phyloP scores from a whole-genome alignment of 1,140 invertebrate species.

The Gyrodactylus salaris region DNA sequence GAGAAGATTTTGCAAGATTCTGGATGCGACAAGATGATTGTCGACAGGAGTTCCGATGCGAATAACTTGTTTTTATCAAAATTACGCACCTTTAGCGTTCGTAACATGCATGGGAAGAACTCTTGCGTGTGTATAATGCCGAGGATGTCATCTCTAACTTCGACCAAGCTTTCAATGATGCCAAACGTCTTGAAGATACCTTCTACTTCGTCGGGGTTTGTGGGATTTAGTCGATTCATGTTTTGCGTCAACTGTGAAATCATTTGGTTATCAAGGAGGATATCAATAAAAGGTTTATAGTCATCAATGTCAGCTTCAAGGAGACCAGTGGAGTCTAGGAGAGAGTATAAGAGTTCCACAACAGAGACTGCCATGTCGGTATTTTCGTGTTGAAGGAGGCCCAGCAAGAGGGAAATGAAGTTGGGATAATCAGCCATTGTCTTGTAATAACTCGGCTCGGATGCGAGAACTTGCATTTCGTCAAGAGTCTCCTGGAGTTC shows the following conservation, averaged over 20 bases:
- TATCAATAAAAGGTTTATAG: constrained; percentile 26
- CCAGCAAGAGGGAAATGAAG: constrained; percentile 37
- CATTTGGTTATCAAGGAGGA: constrained; percentile 49
- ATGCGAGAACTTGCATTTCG: constrained; percentile 61
- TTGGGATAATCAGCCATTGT: constrained; percentile 39
- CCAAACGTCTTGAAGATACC: constrained; percentile 69
- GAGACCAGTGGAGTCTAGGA: constrained; percentile 74
- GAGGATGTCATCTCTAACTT: constrained; percentile 48
- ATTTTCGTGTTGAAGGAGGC: constrained; percentile 75
- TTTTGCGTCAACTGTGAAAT: constrained; percentile 64
- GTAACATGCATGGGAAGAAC: constrained; percentile 56
- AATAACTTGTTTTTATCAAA: constrained; percentile 89
- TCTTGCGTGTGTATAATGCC: constrained; percentile 44
- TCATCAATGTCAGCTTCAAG: constrained; percentile 27
- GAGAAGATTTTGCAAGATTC: neutral
- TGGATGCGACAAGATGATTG: constrained; percentile 38
- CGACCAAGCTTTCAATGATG: constrained; percentile 27
- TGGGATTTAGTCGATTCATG: constrained; percentile 62
- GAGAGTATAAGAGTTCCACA: constrained; percentile 35
- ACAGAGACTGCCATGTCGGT: constrained; percentile 27
- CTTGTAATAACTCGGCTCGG: constrained; percentile 70
- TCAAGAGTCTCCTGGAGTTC: constrained; percentile 62
- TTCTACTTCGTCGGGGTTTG: constrained; percentile 62
- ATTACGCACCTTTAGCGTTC: constrained; percentile 39
- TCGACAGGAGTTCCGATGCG: constrained; percentile 69